Percentiles rank a stretch among this genome's conserved stretches.
These are phyloP conservation scores for Callocephalon fimbriatum DNA, from an alignment of 2,113 vertebrate species.

Conservation along the genomic window DNA sequence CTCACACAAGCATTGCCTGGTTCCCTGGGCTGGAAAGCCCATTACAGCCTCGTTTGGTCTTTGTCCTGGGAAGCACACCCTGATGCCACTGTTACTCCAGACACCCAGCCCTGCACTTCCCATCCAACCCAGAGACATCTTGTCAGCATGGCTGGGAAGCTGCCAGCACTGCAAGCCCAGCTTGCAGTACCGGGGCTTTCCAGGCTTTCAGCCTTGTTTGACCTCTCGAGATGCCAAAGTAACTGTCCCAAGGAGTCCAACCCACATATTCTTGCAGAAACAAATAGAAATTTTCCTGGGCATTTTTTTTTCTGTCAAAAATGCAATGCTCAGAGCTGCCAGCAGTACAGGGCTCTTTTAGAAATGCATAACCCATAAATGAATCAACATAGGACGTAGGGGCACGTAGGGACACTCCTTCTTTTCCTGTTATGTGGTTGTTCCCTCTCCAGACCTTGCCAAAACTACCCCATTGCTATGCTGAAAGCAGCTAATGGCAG, in stretches of 20 bases:
- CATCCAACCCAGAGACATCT: not conserved
- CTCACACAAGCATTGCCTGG: not conserved
- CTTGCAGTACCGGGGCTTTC: not conserved
- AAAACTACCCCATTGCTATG: not conserved
- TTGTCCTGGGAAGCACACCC: not conserved
- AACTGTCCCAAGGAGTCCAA: not conserved
- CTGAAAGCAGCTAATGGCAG: not conserved
- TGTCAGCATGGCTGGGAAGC: not conserved
- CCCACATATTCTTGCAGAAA: not conserved
- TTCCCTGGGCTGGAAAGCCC: not conserved
- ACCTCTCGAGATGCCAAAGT: rapidly evolving
- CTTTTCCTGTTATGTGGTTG: not conserved
- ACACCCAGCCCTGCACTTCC: not conserved
- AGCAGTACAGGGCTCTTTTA: not conserved
- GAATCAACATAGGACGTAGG: not conserved
- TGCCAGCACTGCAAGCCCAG: not conserved
- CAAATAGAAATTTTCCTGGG: not conserved
- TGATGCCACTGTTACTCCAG: too few relatives aligned
- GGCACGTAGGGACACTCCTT: not conserved
- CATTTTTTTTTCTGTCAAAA: not conserved
- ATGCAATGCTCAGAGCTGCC: not conserved
- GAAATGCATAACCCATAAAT: not conserved
- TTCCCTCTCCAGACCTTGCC: not conserved
- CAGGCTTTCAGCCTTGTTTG: not conserved
- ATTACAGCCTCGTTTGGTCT: not conserved